Percentiles rank a stretch among this genome's conserved stretches.
phyloP scores from a whole-genome alignment of 2,888 invertebrate genomes.

The Acrobasis consociella region DNA sequence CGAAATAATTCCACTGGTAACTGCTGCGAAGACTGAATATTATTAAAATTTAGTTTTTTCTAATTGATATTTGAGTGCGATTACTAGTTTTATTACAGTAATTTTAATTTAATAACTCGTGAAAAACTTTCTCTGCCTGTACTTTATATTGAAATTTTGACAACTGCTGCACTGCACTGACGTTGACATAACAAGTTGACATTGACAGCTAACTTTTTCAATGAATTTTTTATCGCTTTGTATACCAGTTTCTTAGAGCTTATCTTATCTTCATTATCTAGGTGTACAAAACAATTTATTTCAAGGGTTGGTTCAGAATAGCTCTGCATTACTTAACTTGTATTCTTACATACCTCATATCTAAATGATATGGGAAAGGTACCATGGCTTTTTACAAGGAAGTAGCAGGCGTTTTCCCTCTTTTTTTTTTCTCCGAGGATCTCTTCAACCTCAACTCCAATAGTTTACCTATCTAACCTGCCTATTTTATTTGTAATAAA shows the following conservation, averaged over 20 bases:
- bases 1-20: conserved; percentile 27
- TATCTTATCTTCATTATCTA: no score
- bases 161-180: not conserved
- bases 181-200: not conserved
- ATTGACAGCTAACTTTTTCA: not conserved
- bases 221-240: not conserved
- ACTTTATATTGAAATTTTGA: not conserved
- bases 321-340: no score
- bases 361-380: no score
- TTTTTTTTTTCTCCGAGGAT: no score
- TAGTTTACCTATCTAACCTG: no score
- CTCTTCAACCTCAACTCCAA: no score
- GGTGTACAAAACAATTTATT: no score
- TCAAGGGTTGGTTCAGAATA: no score
- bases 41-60: not conserved
- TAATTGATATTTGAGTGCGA: not conserved
- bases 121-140: not conserved
- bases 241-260: not conserved
- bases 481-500: no score
- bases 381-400: no score
- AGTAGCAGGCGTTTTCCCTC: no score
- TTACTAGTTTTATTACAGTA: not conserved
- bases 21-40: conserved; percentile 3
- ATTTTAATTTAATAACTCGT: not conserved
- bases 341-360: no score